Percentiles rank a stretch among this genome's conserved stretches.
Conservation (phyloP, 2,113 vertebrate species). For the Cynocephalus volans region DNA sequence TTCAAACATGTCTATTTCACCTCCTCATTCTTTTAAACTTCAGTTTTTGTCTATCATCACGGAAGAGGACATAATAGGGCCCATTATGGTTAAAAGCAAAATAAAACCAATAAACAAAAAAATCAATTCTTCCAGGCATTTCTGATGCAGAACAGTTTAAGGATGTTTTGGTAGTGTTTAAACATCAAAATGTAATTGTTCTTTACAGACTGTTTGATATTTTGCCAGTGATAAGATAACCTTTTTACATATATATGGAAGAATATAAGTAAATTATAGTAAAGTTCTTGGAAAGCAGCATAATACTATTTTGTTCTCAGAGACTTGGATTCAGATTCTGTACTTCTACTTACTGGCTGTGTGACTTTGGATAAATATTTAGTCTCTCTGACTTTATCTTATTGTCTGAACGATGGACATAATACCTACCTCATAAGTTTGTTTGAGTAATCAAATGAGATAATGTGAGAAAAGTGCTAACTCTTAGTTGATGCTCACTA, state of each 20-base stretch:
- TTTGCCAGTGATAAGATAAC: background rate
- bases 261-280: background rate
- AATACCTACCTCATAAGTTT: background rate
- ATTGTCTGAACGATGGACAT: background rate
- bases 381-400: background rate
- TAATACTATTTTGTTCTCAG: background rate
- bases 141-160: background rate
- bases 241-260: background rate
- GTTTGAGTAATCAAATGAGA: background rate
- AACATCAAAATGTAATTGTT: slow-evolving; percentile 21
- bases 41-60: background rate
- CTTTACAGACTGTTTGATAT: background rate
- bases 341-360: background rate
- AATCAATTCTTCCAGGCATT: background rate
- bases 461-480: background rate
- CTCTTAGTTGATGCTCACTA: background rate
- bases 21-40: background rate
- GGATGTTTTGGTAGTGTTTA: background rate
- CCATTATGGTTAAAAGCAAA: background rate
- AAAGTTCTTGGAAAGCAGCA: background rate
- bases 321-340: background rate
- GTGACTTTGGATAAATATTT: background rate
- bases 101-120: background rate
- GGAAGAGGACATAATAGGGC: background rate
- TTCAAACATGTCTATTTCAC: background rate